These are phyloP conservation scores for Amblyornis subalaris DNA, from an alignment of 2,113 vertebrate species.

Conservation along the genomic window DNA sequence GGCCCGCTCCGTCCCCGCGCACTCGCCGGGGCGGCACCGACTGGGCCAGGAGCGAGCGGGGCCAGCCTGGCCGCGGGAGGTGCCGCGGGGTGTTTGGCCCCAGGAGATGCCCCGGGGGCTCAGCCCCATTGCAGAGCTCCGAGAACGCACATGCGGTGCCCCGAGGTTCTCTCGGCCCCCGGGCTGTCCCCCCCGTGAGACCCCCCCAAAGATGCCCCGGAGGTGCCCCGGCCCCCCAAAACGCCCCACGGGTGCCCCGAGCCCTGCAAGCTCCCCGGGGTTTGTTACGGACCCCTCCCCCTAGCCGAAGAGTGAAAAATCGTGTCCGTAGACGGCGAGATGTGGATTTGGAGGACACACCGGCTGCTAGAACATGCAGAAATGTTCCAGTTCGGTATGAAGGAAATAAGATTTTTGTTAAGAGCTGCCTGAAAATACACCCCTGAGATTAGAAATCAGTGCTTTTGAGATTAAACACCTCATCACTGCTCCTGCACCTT, in stretches of 20 bases:
- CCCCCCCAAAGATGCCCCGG: not conserved
- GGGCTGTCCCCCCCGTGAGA: too few species aligned
- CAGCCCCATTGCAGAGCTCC: not conserved
- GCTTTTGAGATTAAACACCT: not conserved
- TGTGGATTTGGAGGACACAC: not conserved
- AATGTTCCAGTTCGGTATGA: not conserved
- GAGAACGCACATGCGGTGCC: not conserved
- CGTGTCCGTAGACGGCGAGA: not conserved
- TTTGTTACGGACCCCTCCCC: not conserved
- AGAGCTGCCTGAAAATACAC: not conserved
- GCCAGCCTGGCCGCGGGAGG: not conserved
- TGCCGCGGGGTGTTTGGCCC: not conserved
- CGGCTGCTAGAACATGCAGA: not conserved
- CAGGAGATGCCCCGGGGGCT: rapidly evolving
- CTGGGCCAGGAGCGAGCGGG: too few species aligned
- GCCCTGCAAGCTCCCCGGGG: not conserved
- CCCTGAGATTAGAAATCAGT: not conserved
- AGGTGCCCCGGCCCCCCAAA: not conserved
- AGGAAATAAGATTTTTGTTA: not conserved
- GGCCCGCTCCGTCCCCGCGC: not conserved
- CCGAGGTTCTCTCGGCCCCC: not conserved
- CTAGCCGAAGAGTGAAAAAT: not conserved
- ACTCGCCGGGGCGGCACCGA: not conserved
- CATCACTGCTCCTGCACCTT: rapidly evolving
- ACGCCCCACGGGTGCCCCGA: rapidly evolving